Evolutionary conservation across 1,140 invertebrate genomes (phyloP), one percentile per base, ranked within the genome.

Genomic region (Trissolcus basalis): DNA sequence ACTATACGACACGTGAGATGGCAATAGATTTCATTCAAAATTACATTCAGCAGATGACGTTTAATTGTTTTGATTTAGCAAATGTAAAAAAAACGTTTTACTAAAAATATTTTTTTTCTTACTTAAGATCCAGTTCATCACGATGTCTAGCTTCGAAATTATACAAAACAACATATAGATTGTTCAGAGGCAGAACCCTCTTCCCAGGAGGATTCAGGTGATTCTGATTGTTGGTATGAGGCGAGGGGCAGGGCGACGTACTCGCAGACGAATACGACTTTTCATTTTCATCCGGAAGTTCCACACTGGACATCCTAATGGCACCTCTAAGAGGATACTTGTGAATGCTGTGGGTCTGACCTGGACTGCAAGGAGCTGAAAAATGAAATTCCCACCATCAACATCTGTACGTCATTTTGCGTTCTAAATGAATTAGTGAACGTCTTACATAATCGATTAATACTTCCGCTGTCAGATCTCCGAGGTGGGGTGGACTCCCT

Each of bases 81-180:
- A n/a, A n/a, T n/a, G n/a, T n/a, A n/a, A n/a, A n/a, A n/a, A n/a
- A n/a, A n/a, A n/a, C n/a, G n/a, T n/a, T n/a, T n/a, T n/a, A n/a
- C n/a, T n/a, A n/a, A 27, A 27, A 27, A 27, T 27, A 27, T 27
- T 36, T n/a, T n/a, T n/a, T n/a, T n/a, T 80, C 89, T 92, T 85
- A 94, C 93, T 97, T 98, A 2, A 98, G 90, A 85, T 98, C 96
- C 63, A 98, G 87, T 86, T 98, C 97, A 85, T 98, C 97, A 44
- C 93, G 93, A 86, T 98, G 96, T 50, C 97, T 91, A 0, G 96
- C 95, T 83, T 96, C 95, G 87, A 98, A 98, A 86, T 98, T 97
- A 89, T 98, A 98, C 10, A 98, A 90, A 16, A 97, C 96, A 36
- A 98, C 96, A 87, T 97, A 98, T 10, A 97, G 90, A 83, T 97